These are phyloP conservation scores for Heliconius himera DNA, from an alignment of 1,140 invertebrate species.

Conservation along the genomic window DNA sequence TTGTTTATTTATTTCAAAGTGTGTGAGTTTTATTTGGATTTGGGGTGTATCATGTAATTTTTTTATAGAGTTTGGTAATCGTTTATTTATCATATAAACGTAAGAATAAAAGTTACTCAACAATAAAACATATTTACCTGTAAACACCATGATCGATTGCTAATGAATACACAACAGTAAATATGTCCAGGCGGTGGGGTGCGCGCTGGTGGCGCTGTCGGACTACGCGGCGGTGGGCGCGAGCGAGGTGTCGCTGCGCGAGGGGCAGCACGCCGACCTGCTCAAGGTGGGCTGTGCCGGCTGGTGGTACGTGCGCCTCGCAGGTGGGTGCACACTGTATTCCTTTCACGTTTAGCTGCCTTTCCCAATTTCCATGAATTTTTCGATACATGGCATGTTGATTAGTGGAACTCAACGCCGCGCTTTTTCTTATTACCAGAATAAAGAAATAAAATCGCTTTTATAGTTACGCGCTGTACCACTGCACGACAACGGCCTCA, in stretches of 20 bases:
- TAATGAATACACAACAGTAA: not conserved
- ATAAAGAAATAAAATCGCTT: no score
- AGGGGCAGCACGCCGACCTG: constrained; percentile 93
- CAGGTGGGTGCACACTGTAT: constrained; percentile 81
- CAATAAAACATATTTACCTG: not conserved
- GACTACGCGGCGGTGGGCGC: constrained; percentile 95
- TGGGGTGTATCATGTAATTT: not conserved
- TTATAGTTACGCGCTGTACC: no score
- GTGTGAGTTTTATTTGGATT: not conserved
- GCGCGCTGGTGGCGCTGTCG: constrained; percentile 91
- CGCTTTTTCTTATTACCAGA: no score
- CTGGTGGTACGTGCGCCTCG: constrained; percentile 96
- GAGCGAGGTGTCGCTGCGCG: constrained; percentile 93
- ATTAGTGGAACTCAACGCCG: no score
- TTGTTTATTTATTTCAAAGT: not conserved
- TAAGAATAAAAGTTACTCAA: not conserved
- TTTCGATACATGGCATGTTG: no score
- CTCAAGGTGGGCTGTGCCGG: constrained; percentile 96
- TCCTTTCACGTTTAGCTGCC: no score
- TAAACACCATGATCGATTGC: not conserved
- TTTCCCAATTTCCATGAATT: no score
- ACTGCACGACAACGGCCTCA: no score
- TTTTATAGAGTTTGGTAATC: not conserved
- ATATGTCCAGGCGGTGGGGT: constrained; percentile 82
- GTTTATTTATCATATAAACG: not conserved